phyloP scores from a whole-genome alignment of 2,113 vertebrate genomes.

The Myrmecophaga tridactyla region DNA sequence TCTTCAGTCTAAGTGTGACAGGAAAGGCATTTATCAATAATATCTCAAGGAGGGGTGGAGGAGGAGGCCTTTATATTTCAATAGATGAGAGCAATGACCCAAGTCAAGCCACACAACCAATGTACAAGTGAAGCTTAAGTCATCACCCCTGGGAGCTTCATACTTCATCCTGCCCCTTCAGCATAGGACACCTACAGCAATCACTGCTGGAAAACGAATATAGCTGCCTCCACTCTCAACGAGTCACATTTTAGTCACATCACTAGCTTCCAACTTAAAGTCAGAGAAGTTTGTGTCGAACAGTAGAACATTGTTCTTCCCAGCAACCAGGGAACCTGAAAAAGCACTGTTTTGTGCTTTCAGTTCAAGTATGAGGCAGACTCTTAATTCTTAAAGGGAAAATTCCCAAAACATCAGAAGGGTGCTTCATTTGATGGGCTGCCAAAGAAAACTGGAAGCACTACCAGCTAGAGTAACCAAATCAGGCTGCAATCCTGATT shows the following conservation, averaged over 20 bases:
- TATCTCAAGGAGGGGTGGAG: not conserved
- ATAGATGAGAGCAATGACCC: not conserved
- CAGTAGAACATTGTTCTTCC: not conserved
- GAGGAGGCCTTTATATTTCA: not conserved
- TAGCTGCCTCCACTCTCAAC: not conserved
- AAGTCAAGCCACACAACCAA: not conserved
- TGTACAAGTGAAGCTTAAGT: too few species aligned
- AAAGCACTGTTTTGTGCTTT: not conserved
- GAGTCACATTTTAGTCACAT: not conserved
- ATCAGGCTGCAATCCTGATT: not conserved
- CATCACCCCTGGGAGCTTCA: not conserved
- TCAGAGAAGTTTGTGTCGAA: not conserved
- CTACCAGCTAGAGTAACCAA: not conserved
- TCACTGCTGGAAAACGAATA: accelerated
- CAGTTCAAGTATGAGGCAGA: not conserved
- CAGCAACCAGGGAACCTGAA: not conserved
- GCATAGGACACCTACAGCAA: not conserved
- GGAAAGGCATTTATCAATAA: not conserved
- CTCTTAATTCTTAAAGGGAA: not conserved
- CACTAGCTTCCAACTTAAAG: not conserved
- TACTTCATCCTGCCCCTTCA: accelerated
- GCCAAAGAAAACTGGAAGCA: not conserved
- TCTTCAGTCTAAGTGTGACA: not conserved
- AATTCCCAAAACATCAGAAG: not conserved
- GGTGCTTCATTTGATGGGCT: not conserved